These are phyloP conservation scores for Hydropsyche tenuis DNA, from an alignment of 1,140 invertebrate species.

Conservation along the genomic window DNA sequence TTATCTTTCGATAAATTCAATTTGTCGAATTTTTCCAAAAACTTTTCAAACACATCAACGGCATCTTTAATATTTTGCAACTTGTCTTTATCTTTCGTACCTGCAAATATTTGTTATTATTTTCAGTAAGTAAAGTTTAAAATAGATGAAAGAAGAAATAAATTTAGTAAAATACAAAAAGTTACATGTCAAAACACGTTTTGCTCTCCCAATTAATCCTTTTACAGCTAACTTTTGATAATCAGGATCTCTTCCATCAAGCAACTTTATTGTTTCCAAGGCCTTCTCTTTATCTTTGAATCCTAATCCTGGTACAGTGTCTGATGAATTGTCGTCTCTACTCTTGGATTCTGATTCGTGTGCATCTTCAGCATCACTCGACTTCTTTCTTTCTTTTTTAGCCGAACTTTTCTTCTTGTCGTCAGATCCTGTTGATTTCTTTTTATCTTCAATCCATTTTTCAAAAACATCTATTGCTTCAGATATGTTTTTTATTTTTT, in stretches of 20 bases:
- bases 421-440: constrained; percentile 58
- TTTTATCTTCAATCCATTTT: constrained; percentile 67
- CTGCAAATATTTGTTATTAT: constrained; percentile 53
- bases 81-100: constrained; percentile 71
- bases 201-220: constrained; percentile 69
- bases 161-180: constrained; percentile 22
- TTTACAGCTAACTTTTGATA: constrained; percentile 70
- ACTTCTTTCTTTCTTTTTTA: constrained; percentile 52
- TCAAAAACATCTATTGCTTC: constrained; percentile 71
- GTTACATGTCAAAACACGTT: constrained; percentile 67
- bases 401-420: constrained; percentile 57
- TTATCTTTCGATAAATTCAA: constrained; percentile 68
- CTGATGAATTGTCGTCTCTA: constrained; percentile 52
- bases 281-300: constrained; percentile 69
- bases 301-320: constrained; percentile 68
- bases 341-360: constrained; percentile 38
- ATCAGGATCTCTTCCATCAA: constrained; percentile 70
- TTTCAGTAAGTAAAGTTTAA: background rate
- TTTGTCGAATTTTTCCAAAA: constrained; percentile 68
- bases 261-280: constrained; percentile 56
- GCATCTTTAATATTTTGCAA: constrained; percentile 71
- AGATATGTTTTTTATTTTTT: constrained; percentile 73
- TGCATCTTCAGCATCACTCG: constrained; percentile 56
- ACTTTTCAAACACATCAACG: constrained; percentile 68
- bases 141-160: background rate